Base-by-base conservation (phyloP, 2,797 vertebrate species). In the Prionace glauca region DNA sequence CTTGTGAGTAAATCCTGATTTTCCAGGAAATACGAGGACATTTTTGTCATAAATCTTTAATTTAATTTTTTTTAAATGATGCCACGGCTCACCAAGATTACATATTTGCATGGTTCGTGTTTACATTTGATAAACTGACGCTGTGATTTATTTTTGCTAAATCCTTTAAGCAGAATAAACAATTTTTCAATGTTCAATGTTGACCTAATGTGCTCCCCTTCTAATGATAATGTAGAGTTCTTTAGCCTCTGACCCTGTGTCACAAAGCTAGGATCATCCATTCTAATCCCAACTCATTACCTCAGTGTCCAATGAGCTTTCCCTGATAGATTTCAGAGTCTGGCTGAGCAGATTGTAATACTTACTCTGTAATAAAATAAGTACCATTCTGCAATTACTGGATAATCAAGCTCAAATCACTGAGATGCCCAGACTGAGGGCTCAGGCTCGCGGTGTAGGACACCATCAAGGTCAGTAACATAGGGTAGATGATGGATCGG, bases 211-310 rank as follows among this genome's bases (percentile, higher is more conserved):
- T 67, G 62, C 81, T 84, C 56, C 62, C 18, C 36, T n/a, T 60
- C 16, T 91, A 65, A 65, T 60, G 88, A 91, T 65, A 91, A 91
- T 69, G 65, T 41, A 69, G 69, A 92, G 36, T 67, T n/a, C 90
- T 92, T 92, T 36, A 41, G n/a, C n/a, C 36, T 41, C 62, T 92
- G 62, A 67, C 90, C 62, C 60, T 91, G 88, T 67, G 90, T 92
- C 65, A 41, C 62, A 92, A 92, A 67, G 90, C n/a, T 62, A 41
- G 62, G 90, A 69, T 92, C 18, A 92, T 92, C 90, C 24, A 32
- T n/a, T 67, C 90, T 69, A 92, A 92, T 92, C 90, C 62, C n/a
- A 92, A 36, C 90, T 92, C 90, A 92, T 92, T 92, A 41, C 90
- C 90, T 20, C 90, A 16, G 90, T 65, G 65, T 41, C 62, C n/a